Percentiles rank a stretch among this genome's conserved stretches.
These are phyloP conservation scores for Vidua macroura DNA, from an alignment of 2,113 vertebrate species.

Conservation along the genomic window DNA sequence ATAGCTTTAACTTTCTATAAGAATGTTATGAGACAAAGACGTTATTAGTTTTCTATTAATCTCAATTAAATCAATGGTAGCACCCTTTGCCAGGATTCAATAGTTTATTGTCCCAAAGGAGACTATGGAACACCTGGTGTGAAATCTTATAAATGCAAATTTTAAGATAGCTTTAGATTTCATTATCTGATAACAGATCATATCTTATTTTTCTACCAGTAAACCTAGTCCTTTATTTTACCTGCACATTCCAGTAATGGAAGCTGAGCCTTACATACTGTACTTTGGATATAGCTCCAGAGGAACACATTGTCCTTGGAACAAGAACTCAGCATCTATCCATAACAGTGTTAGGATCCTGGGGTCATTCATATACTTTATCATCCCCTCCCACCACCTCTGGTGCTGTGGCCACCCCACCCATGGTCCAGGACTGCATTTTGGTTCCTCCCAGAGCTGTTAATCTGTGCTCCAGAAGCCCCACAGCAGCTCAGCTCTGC, in stretches of 20 bases:
- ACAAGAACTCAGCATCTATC: not conserved
- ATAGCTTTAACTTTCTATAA: not conserved
- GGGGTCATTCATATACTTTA: not conserved
- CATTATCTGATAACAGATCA: constrained; percentile 19
- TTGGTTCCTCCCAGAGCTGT: not conserved
- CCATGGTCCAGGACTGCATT: not conserved
- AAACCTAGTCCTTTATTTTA: not conserved
- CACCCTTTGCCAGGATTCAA: not conserved
- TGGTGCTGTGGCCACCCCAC: not conserved
- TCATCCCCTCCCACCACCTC: not conserved
- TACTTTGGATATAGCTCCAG: not conserved
- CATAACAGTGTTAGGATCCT: not conserved
- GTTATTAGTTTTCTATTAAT: not conserved
- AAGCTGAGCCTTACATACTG: not conserved
- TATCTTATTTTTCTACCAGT: not conserved
- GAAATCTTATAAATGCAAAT: constrained; percentile 17
- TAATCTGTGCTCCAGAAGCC: not conserved
- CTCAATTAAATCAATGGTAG: not conserved
- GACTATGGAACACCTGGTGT: not conserved
- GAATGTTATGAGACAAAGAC: not conserved
- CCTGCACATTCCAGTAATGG: not conserved
- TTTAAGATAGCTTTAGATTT: not conserved
- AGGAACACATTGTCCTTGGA: rapidly evolving
- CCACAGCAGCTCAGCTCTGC: rapidly evolving
- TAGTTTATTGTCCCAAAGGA: not conserved